Evolutionary conservation across 2,797 vertebrate genomes (phyloP).

Genomic region (Halcyon leucocephala): DNA sequence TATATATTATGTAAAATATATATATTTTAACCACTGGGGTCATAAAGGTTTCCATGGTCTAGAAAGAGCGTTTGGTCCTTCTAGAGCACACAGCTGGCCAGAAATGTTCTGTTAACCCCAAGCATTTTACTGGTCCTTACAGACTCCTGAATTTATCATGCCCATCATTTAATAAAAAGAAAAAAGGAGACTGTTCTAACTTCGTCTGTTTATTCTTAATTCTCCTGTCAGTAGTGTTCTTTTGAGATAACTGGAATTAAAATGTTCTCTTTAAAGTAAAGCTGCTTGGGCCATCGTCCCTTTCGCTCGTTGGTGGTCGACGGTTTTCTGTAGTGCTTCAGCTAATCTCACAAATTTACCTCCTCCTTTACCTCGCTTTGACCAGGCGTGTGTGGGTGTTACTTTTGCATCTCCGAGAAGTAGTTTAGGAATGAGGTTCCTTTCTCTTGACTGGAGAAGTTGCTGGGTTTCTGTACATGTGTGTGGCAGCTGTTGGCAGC

Average conservation of each 20-base stretch:
- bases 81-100: background rate
- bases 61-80: background rate
- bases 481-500: background rate
- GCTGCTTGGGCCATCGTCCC: background rate
- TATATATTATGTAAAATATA: too few species aligned
- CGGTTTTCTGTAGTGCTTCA: background rate
- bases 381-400: background rate
- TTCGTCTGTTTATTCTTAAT: background rate
- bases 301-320: accelerated
- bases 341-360: too few species aligned
- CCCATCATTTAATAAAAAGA: background rate
- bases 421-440: background rate
- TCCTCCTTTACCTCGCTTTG: background rate
- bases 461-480: background rate
- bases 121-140: background rate
- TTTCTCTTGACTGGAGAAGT: background rate
- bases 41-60: background rate
- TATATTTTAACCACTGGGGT: background rate
- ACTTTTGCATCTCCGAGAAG: background rate
- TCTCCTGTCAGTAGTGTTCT: background rate
- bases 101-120: background rate
- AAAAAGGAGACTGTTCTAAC: background rate
- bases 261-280: background rate
- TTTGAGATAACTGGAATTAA: background rate
- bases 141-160: background rate